A percentile compares a stretch with the other conserved stretches of the same genome.
Evolutionary conservation across 2,888 invertebrate genomes (phyloP).

Genomic region (Acanthococcus lagerstroemiae): DNA sequence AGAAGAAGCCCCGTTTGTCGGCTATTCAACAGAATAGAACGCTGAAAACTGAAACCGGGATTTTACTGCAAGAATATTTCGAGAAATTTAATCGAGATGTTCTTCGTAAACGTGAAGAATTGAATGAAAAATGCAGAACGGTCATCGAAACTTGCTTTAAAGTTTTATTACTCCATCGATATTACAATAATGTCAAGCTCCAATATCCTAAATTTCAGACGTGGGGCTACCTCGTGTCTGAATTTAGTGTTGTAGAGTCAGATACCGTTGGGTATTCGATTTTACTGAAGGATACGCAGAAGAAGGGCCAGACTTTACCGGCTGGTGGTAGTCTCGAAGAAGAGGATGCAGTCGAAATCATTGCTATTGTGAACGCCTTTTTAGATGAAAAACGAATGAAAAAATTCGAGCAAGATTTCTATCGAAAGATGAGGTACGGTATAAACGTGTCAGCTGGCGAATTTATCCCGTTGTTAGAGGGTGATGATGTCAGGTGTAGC

Average conservation of each 20-base stretch:
- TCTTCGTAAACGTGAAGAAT: background rate
- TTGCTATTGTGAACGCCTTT: background rate
- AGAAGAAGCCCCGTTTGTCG: slow-evolving; percentile 15
- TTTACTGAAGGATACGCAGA: background rate
- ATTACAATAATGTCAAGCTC: background rate
- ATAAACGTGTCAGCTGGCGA: background rate
- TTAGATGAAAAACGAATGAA: slow-evolving; percentile 1
- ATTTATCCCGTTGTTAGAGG: background rate
- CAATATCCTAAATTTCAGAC: background rate
- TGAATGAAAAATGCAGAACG: background rate
- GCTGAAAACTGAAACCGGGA: slow-evolving; percentile 2
- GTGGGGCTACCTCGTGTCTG: slow-evolving; percentile 14
- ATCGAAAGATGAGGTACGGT: background rate
- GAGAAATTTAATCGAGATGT: background rate
- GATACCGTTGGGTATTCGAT: slow-evolving; percentile 10
- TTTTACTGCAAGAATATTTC: slow-evolving; percentile 11
- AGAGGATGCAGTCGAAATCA: background rate
- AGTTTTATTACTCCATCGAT: slow-evolving; percentile 1
- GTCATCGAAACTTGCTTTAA: slow-evolving; percentile 6
- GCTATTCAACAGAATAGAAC: slow-evolving; percentile 2
- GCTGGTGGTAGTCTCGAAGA: background rate
- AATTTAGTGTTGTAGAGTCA: slow-evolving; percentile 2
- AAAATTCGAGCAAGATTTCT: slow-evolving; percentile 18
- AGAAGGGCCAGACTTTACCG: background rate
- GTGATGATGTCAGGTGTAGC: slow-evolving; percentile 12